These are phyloP conservation scores for Steinernema hermaphroditum DNA, from an alignment of 2,888 invertebrate species.

Conservation along the genomic window DNA sequence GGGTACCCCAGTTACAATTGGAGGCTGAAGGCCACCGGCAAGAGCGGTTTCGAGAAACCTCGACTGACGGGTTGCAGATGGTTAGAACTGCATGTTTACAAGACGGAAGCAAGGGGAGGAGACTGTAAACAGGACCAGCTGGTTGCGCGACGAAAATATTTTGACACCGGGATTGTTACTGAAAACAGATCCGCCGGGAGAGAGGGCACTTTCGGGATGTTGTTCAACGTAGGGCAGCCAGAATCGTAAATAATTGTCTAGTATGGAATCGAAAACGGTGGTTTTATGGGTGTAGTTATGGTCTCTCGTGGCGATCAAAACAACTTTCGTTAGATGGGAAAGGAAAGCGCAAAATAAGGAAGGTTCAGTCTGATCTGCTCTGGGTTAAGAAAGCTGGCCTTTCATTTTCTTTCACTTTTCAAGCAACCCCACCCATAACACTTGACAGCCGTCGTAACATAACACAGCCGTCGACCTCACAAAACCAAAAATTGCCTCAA, in stretches of 20 bases:
- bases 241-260: neutral
- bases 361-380: too few species aligned
- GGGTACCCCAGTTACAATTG: too few species aligned
- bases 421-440: too few species aligned
- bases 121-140: slow-evolving; percentile 7
- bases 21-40: too few species aligned
- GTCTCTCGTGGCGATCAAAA: neutral
- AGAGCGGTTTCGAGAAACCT: too few species aligned
- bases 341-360: too few species aligned
- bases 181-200: neutral
- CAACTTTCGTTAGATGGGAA: too few species aligned
- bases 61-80: too few species aligned
- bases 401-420: too few species aligned
- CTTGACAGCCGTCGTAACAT: too few species aligned
- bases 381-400: too few species aligned
- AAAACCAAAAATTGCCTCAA: neutral
- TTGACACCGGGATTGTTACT: neutral
- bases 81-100: slow-evolving; percentile 10
- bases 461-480: too few species aligned
- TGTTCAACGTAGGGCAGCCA: neutral
- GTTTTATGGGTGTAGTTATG: neutral
- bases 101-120: neutral
- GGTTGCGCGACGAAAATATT: slow-evolving; percentile 4
- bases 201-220: neutral
- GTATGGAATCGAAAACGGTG: neutral